Conservation (phyloP, 1,140 invertebrate species). For the Bombus pyrosoma region DNA sequence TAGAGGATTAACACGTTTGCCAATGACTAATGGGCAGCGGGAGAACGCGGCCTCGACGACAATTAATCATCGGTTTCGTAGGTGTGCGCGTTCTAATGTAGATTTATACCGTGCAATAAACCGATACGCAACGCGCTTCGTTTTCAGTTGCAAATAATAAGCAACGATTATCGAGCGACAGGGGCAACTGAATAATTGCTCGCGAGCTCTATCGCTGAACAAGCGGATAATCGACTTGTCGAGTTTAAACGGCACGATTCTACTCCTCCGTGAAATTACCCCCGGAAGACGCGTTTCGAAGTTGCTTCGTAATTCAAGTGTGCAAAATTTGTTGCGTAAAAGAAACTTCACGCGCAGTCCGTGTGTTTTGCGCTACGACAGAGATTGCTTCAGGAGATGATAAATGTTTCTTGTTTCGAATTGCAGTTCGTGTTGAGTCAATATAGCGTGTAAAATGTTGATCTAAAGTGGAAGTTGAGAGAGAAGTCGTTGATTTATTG, state of each 20-base stretch:
- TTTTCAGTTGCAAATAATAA: slow-evolving; percentile 22
- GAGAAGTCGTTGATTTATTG: no score
- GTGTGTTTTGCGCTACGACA: no score
- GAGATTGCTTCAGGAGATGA: not conserved
- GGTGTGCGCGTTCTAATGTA: slow-evolving; percentile 25
- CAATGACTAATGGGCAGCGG: slow-evolving; percentile 32
- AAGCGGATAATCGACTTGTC: not conserved
- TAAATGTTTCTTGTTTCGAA: not conserved
- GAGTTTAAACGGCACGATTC: not conserved
- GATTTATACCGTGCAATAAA: slow-evolving; percentile 29
- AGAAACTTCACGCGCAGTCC: not conserved
- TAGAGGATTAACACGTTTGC: slow-evolving; percentile 46
- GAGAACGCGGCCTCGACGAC: not conserved
- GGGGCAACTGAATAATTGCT: slow-evolving; percentile 6
- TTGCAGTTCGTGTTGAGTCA: not conserved
- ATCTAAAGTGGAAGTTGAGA: not conserved
- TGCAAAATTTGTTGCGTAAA: not conserved
- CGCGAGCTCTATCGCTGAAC: not conserved
- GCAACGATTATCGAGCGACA: not conserved
- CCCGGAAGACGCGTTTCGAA: not conserved
- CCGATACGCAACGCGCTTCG: not conserved
- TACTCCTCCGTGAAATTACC: not conserved
- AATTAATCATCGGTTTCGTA: slow-evolving; percentile 46
- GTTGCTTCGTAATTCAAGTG: not conserved
- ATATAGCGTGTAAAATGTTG: not conserved